A percentile compares a stretch with the other conserved stretches of the same genome.
These are phyloP conservation scores for Drosophila robusta DNA, from an alignment of 2,888 invertebrate genomes.

Conservation along the genomic window DNA sequence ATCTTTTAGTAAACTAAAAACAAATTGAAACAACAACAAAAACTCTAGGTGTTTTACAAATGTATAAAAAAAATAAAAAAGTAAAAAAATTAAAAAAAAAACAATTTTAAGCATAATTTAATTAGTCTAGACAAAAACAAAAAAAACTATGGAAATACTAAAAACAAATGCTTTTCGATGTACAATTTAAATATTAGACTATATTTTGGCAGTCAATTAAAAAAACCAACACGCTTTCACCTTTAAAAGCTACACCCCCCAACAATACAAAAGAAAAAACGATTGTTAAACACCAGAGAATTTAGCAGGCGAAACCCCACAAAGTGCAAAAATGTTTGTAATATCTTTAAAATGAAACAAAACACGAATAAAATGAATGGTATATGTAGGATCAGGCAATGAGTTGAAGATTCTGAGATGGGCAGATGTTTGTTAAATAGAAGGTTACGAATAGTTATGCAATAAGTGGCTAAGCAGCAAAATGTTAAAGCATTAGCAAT, in stretches of 20 bases:
- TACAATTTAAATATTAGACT: constrained; percentile 55
- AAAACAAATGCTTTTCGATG: constrained; percentile 52
- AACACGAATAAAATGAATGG: not conserved
- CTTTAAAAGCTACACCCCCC: constrained; percentile 19
- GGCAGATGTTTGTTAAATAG: constrained; percentile 18
- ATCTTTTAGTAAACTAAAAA: constrained; percentile 44
- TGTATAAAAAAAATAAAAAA: constrained; percentile 52
- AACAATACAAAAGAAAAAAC: constrained; percentile 14
- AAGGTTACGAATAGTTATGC: constrained; percentile 18
- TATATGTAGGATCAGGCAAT: not conserved
- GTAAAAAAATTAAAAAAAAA: constrained; percentile 21
- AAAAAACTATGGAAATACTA: constrained; percentile 12
- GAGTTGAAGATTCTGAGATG: constrained; percentile 8
- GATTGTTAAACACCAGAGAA: not conserved
- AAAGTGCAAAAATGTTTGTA: constrained; percentile 35
- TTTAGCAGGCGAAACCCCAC: constrained; percentile 4
- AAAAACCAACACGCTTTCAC: constrained; percentile 39
- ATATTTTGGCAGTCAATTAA: constrained; percentile 76
- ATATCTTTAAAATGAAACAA: not conserved
- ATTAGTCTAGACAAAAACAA: constrained; percentile 47
- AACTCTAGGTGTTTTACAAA: constrained; percentile 74
- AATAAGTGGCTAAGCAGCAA: constrained; percentile 6
- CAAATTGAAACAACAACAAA: constrained; percentile 18
- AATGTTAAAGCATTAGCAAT: constrained; percentile 54
- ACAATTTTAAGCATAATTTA: constrained; percentile 61